A percentile compares a stretch with the other conserved stretches of the same genome.
Evolutionary conservation across 2,797 vertebrate genomes (phyloP).

Genomic region (Pitangus sulphuratus): DNA sequence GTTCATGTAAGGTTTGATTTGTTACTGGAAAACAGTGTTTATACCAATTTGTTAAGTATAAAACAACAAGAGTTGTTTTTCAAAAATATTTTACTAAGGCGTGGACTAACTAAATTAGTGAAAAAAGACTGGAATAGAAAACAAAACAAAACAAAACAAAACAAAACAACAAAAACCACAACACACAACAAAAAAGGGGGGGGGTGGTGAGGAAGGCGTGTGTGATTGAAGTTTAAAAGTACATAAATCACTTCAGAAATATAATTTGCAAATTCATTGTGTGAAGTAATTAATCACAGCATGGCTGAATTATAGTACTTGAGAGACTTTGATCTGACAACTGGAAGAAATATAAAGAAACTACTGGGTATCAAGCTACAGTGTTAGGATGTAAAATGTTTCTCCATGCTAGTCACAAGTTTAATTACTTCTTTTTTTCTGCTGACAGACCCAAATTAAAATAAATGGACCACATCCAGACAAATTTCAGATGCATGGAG

Average conservation of each 20-base stretch:
- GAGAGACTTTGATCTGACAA: conserved; percentile 78
- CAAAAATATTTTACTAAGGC: conserved; percentile 30
- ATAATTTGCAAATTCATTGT: conserved; percentile 71
- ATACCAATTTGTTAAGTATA: conserved; percentile 6
- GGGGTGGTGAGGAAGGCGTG: neutral
- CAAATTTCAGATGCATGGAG: conserved; percentile 71
- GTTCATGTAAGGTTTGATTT: neutral
- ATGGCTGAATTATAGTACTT: conserved; percentile 60
- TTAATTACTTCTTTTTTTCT: conserved; percentile 78
- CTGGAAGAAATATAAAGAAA: conserved; percentile 65
- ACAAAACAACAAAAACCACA: neutral
- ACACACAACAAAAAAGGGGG: neutral
- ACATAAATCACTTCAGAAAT: conserved; percentile 67
- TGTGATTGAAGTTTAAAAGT: conserved; percentile 55
- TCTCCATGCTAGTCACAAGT: conserved; percentile 73
- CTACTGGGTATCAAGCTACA: conserved; percentile 32
- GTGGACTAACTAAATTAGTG: neutral
- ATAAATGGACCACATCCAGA: conserved; percentile 78
- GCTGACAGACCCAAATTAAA: conserved; percentile 79
- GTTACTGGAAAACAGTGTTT: neutral
- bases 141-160: neutral
- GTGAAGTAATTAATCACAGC: conserved; percentile 77
- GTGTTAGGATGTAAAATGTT: conserved; percentile 55
- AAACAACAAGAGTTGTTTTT: conserved; percentile 25
- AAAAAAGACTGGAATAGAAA: neutral